Base-by-base conservation (phyloP, 2,888 invertebrate species). In the Lumbricus terrestris region DNA sequence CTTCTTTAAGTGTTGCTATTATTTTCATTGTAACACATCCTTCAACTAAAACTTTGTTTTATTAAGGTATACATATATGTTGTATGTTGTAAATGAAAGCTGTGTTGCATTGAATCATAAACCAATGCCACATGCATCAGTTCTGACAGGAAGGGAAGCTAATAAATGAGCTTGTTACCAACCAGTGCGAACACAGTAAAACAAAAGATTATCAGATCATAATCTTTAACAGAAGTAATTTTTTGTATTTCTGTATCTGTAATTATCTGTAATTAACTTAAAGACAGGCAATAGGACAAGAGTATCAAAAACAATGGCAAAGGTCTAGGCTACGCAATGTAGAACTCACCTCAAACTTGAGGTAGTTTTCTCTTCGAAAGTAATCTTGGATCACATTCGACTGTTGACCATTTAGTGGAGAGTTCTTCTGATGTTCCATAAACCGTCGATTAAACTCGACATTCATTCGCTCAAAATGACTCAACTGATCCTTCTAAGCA, bases 361-460 rank as follows among this genome's bases (percentile, higher is more conserved):
- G 96, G 95, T 97, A 98, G 93, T 96, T 96, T 94, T 98, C 98
- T 95, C 98, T 98, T 95, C 98, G 98, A 94, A 97, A 96, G 94
- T 97, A 97, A 95, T 97, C 97, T 94, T 97, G 97, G 94, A 97
- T 96, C 93, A 96, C 96, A 92, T 97, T 96, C 90, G 97, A 96
- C 95, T 97, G 97, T 92, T 97, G 96, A 91, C 96, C 96, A 94
- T 96, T 96, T 93, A 97, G 96, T 0, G 97, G 97, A 37, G 97
- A 96, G 93, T 96, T 96, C 93, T 96, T 96, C 92, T 97, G 96
- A 95, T 98, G 97, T 93, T 97, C 97, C 90, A 94, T 97, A 93
- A 98, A 95, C 94, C 97, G 97, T 90, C 96, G 96, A 95, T 98
- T 97, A 92, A 98, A 96, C 94, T 97, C 97, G 93, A 96, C 96